A percentile compares a stretch with the other conserved stretches of the same genome.
These are phyloP conservation scores for Bursaphelenchus mucronatus DNA, from an alignment of 1,140 invertebrate species.

Conservation along the genomic window DNA sequence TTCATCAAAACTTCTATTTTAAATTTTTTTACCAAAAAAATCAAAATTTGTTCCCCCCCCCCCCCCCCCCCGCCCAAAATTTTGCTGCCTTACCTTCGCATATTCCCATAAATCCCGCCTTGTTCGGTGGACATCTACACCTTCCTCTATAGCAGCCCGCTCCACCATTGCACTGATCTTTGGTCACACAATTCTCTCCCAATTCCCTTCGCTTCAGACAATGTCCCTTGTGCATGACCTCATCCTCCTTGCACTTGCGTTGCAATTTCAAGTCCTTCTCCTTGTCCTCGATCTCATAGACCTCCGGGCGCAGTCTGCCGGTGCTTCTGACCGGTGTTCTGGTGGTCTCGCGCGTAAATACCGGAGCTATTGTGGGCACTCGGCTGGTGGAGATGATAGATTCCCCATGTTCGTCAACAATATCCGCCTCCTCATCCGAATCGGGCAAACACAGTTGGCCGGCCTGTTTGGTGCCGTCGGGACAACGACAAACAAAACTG, in stretches of 20 bases:
- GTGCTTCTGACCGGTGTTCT: not conserved
- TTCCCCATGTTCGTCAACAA: conserved; percentile 1
- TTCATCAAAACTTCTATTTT: no score
- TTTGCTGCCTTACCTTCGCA: conserved; percentile 35
- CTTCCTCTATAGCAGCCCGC: conserved; percentile 28
- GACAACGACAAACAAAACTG: conserved; percentile 32
- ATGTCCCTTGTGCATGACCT: conserved; percentile 24
- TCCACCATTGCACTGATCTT: conserved; percentile 42
- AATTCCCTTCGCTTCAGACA: conserved; percentile 29
- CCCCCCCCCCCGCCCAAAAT: no score
- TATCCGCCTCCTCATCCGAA: conserved; percentile 4
- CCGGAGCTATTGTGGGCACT: conserved; percentile 2
- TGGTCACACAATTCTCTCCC: conserved; percentile 32
- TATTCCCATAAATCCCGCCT: conserved; percentile 41
- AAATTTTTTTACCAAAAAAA: no score
- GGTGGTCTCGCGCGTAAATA: conserved; percentile 5
- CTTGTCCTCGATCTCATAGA: conserved; percentile 19
- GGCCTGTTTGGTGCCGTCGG: conserved; percentile 25
- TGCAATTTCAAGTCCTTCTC: conserved; percentile 18
- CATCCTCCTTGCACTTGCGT: conserved; percentile 30
- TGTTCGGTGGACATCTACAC: conserved; percentile 36
- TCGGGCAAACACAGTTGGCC: conserved; percentile 16
- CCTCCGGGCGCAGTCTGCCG: conserved; percentile 13
- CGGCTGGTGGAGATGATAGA: not conserved
- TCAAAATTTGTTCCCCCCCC: not conserved